Base-by-base conservation (phyloP, 2,888 invertebrate species). In the Tanypteryx hageni region DNA sequence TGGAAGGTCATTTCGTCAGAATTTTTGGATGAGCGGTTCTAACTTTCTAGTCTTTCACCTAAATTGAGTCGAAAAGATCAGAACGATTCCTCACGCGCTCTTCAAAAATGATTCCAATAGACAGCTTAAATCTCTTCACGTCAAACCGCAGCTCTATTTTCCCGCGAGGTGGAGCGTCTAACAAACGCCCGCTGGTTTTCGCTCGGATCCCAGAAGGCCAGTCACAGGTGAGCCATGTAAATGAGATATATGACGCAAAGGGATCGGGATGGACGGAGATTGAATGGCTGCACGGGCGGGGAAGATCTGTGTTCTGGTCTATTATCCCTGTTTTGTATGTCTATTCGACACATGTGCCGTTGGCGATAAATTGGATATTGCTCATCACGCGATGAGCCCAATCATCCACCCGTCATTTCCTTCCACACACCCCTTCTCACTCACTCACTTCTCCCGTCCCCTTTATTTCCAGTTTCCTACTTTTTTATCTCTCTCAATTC, bases 321-420 rank as follows among this genome's bases (percentile, higher is more conserved):
- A 76, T 76, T 76, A 76, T 76, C 76, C n/a, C 76, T 76, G 27
- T 76, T 76, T 76, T 76, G 27, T n/a, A 27, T 27, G 76, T 27
- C 27, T 76, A 76, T 76, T 76, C 22, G 76, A 76, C 76, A 76
- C 27, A 27, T 76, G 76, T 14, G 76, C 76, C 22, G 22, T 22
- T 10, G 76, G 13, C 22, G 22, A 76, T 27, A 76, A 76, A 76
- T 76, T 22, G 76, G 22, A 14, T 44, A 44, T 44, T 44, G 44
- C 44, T 44, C 44, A 44, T 44, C 3, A 44, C 3, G 44, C 44
- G 44, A 44, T 44, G 44, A 5, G 44, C 44, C 44, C 44, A 44
- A 44, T 44, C 44, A 44, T 44, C 1, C 1, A 44, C 44, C 44
- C 44, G 5, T 44, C 44, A 5, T 44, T 44, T 44, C 5, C 44